phyloP scores from a whole-genome alignment of 2,888 invertebrate genomes.

The Balanococcus diminutus region DNA sequence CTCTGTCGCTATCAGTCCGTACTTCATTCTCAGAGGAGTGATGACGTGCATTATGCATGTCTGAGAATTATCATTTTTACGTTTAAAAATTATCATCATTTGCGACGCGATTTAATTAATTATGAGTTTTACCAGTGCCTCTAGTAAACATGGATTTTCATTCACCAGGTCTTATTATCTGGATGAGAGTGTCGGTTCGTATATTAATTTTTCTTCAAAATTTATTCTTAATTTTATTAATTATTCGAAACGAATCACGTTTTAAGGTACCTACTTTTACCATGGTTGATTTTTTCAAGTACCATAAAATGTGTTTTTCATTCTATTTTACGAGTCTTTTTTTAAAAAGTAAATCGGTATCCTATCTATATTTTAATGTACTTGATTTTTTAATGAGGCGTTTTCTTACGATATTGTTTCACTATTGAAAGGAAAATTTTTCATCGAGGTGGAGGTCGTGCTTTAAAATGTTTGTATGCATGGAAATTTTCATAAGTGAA shows the following conservation, averaged over 20 bases:
- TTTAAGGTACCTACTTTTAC: too few species aligned
- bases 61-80: neutral
- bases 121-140: slow-evolving; percentile 43
- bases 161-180: slow-evolving; percentile 47
- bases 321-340: too few species aligned
- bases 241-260: too few species aligned
- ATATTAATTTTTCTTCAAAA: neutral
- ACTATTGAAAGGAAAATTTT: neutral
- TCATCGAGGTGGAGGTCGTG: too few species aligned
- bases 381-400: too few species aligned
- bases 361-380: too few species aligned
- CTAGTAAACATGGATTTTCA: slow-evolving; percentile 42
- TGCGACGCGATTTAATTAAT: neutral
- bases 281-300: too few species aligned
- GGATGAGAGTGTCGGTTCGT: slow-evolving; percentile 43
- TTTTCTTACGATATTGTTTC: neutral
- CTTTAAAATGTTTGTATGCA: neutral
- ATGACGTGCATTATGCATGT: neutral
- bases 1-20: slow-evolving; percentile 26
- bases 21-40: neutral
- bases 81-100: neutral
- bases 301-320: too few species aligned
- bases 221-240: neutral
- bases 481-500: neutral
- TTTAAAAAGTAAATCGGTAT: too few species aligned